A percentile compares a stretch with the other conserved stretches of the same genome.
These are phyloP conservation scores for Troglohyphantes excavatus DNA, from an alignment of 2,888 invertebrate species.

Conservation along the genomic window DNA sequence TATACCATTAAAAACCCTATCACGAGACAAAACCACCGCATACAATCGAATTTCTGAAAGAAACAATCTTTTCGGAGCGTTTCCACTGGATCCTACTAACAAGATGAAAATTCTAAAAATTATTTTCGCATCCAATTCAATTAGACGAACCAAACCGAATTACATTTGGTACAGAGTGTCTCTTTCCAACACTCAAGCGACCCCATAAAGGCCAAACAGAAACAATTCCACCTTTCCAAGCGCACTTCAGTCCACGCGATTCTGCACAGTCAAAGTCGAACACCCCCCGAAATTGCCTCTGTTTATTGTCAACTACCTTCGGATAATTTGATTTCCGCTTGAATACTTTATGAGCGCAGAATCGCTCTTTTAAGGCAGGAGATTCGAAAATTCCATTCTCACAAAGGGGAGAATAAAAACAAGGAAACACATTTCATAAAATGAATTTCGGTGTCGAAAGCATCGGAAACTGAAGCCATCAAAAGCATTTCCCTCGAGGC, in stretches of 20 bases:
- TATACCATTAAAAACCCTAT: too few species aligned
- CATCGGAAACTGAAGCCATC: not conserved
- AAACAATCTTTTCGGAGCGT: not conserved
- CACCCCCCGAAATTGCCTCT: not conserved
- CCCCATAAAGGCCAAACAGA: not conserved
- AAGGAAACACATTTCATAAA: constrained; percentile 6
- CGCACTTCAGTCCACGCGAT: too few species aligned
- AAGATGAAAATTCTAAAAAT: not conserved
- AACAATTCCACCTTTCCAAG: not conserved
- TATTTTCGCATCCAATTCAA: not conserved
- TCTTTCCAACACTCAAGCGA: not conserved
- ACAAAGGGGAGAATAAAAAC: not conserved
- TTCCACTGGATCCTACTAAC: not conserved
- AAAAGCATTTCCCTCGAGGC: constrained; percentile 14
- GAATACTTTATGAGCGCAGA: not conserved
- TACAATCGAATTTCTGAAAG: too few species aligned
- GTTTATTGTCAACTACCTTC: not conserved
- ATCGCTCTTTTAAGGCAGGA: too few species aligned
- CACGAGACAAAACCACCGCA: too few species aligned
- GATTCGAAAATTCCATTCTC: not conserved
- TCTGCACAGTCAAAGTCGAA: too few species aligned
- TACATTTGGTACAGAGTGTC: not conserved
- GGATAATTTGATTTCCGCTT: not conserved
- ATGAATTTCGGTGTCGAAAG: constrained; percentile 13
- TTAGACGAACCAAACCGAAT: not conserved